Evolutionary conservation across 2,113 vertebrate species (phyloP).

Genomic region (Bubalus kerabau): DNA sequence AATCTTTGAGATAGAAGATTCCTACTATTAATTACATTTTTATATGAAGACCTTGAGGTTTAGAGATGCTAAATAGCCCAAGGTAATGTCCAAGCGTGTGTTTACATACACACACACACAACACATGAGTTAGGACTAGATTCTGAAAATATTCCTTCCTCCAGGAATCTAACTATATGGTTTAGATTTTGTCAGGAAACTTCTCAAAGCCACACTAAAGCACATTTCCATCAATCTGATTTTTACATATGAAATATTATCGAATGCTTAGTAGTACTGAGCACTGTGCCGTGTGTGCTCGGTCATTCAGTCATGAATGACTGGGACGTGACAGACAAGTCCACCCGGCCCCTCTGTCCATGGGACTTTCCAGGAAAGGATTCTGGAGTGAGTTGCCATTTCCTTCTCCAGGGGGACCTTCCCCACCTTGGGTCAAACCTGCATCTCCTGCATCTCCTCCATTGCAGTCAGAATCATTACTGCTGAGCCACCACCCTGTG

Average conservation of each 20-base stretch:
- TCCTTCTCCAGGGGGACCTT: neutral
- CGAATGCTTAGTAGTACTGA: neutral
- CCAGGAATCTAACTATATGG: neutral
- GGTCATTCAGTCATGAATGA: accelerated
- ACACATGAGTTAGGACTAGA: neutral
- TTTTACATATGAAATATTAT: neutral
- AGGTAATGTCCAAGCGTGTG: neutral
- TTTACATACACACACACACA: neutral
- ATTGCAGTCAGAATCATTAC: neutral
- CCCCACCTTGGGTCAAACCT: neutral
- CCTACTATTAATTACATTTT: neutral
- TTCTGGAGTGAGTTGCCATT: neutral
- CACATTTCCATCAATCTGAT: neutral
- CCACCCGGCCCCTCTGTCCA: neutral
- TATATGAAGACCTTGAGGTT: neutral
- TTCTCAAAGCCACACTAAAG: neutral
- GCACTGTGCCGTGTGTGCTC: neutral
- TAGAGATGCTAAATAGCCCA: neutral
- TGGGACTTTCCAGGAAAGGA: neutral
- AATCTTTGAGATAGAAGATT: neutral
- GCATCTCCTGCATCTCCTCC: neutral
- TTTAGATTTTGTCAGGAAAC: neutral
- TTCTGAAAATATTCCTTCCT: neutral
- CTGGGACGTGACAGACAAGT: neutral
- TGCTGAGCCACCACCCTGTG: neutral